A percentile compares a stretch with the other conserved stretches of the same genome.
Evolutionary conservation across 2,797 vertebrate species (phyloP).

Genomic region (Acrossocheilus fasciatus): DNA sequence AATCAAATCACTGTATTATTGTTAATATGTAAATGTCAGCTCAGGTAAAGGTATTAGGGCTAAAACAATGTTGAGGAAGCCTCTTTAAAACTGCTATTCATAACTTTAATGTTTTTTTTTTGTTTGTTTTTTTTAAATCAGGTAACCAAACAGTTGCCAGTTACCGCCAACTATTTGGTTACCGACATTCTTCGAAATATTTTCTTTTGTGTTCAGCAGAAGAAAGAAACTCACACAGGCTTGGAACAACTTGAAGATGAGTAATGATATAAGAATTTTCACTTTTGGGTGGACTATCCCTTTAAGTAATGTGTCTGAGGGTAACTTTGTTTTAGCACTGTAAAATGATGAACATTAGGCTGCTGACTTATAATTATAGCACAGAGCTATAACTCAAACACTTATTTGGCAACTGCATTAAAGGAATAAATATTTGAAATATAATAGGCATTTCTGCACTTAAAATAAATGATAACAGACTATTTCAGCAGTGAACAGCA

Average conservation of each 20-base stretch:
- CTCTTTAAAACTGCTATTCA: constrained; percentile 43
- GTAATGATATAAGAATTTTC: no score
- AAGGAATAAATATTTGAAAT: constrained; percentile 11
- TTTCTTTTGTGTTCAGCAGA: neutral
- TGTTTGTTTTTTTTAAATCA: neutral
- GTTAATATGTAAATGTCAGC: neutral
- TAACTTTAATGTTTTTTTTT: constrained; percentile 18
- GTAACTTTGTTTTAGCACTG: neutral
- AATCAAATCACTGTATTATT: neutral
- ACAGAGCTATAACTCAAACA: neutral
- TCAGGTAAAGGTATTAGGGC: neutral
- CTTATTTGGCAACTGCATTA: neutral
- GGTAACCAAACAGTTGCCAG: neutral
- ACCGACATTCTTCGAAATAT: neutral
- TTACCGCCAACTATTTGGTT: neutral
- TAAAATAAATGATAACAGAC: constrained; percentile 26
- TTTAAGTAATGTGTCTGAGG: constrained; percentile 50
- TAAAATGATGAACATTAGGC: neutral
- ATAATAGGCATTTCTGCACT: neutral
- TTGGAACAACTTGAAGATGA: neutral
- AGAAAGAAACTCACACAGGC: neutral
- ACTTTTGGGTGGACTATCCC: neutral
- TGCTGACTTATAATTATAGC: neutral
- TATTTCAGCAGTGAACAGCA: constrained; percentile 16
- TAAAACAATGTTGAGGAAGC: neutral